Percentiles rank a stretch among this genome's conserved stretches.
phyloP scores from a whole-genome alignment of 2,113 vertebrate species.

The Brienomyrus brachyistius region DNA sequence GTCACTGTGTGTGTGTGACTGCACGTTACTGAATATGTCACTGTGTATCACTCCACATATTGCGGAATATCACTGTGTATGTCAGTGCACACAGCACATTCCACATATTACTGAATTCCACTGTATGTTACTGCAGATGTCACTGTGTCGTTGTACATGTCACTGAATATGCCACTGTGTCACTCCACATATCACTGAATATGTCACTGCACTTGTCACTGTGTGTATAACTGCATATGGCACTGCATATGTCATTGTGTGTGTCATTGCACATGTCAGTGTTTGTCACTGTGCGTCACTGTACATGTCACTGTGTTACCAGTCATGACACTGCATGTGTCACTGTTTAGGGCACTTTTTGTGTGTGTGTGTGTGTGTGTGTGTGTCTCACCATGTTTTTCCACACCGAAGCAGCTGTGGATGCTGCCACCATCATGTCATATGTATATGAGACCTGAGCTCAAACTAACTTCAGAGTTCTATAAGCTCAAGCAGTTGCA shows the following conservation, averaged over 20 bases:
- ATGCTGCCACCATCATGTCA: not conserved
- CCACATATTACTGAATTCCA: not conserved
- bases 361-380: too few relatives aligned
- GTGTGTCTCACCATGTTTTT: not conserved
- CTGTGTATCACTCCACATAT: not conserved
- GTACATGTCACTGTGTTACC: too few relatives aligned
- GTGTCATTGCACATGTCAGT: not conserved
- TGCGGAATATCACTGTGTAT: not conserved
- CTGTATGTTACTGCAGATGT: not conserved
- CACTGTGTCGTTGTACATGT: not conserved
- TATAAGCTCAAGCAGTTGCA: not conserved
- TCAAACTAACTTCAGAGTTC: not conserved
- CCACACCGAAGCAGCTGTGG: not conserved
- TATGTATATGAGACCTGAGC: not conserved
- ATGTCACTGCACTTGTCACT: not conserved
- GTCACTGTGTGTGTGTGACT: not conserved
- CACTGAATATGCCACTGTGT: not conserved
- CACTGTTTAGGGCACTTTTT: too few relatives aligned
- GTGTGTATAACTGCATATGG: not conserved
- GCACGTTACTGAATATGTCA: not conserved
- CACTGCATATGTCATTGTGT: not conserved
- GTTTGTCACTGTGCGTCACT: not conserved
- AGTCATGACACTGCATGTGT: too few relatives aligned
- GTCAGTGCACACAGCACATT: not conserved
- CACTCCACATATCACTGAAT: not conserved